These are phyloP conservation scores for Drosophila leontia DNA, from an alignment of 1,140 invertebrate species.

Conservation along the genomic window DNA sequence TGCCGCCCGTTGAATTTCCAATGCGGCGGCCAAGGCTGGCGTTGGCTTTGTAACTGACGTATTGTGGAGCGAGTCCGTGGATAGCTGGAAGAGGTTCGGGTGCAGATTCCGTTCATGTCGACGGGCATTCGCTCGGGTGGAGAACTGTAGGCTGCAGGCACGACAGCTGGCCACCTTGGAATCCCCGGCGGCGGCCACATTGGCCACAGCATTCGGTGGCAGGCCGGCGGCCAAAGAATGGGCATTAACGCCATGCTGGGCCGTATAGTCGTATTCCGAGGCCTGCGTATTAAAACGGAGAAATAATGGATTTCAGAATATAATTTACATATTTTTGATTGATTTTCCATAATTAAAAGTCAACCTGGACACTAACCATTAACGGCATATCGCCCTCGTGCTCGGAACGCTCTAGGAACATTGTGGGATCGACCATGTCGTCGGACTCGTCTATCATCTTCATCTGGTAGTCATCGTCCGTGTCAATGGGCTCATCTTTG, in stretches of 20 bases:
- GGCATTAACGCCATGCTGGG: conserved; percentile 69
- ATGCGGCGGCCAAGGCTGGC: conserved; percentile 69
- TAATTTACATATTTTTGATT: too few species aligned
- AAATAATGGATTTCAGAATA: background rate
- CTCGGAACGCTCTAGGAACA: conserved; percentile 81
- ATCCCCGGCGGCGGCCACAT: conserved; percentile 69
- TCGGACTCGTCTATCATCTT: conserved; percentile 78
- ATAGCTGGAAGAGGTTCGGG: conserved; percentile 81
- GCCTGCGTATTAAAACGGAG: conserved; percentile 22
- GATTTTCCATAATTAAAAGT: background rate
- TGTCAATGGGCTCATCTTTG: conserved; percentile 82
- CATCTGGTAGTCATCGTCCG: conserved; percentile 79
- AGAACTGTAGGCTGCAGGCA: conserved; percentile 83
- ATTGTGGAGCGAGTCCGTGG: conserved; percentile 73
- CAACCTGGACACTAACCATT: conserved; percentile 53
- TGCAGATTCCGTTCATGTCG: conserved; percentile 84
- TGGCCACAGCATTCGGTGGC: conserved; percentile 66
- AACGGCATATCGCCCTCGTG: conserved; percentile 76
- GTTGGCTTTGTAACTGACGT: conserved; percentile 78
- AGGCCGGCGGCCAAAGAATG: conserved; percentile 53
- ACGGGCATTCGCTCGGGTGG: conserved; percentile 83
- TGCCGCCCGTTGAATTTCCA: conserved; percentile 74
- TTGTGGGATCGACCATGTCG: conserved; percentile 82
- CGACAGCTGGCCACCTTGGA: conserved; percentile 80
- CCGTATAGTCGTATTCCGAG: conserved; percentile 71